phyloP scores from a whole-genome alignment of 1,140 invertebrate genomes.

The Drosophila kepulauana region DNA sequence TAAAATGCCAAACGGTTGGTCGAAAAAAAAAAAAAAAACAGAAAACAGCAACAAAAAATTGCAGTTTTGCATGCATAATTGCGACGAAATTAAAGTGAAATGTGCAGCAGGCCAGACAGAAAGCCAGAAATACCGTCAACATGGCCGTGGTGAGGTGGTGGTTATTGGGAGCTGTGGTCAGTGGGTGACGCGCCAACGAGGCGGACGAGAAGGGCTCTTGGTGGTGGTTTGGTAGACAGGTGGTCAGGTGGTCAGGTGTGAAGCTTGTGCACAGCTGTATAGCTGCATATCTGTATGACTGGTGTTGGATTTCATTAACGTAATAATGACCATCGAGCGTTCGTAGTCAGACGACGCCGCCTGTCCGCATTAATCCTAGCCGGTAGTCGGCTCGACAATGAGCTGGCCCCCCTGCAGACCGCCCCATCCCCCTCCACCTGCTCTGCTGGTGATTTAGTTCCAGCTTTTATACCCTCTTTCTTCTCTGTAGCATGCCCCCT shows the following conservation, averaged over 20 bases:
- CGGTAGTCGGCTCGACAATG: slow-evolving; percentile 31
- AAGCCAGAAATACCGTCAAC: background rate
- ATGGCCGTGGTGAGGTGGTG: slow-evolving; percentile 8
- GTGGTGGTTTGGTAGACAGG: slow-evolving; percentile 9
- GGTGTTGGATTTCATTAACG: slow-evolving; percentile 82
- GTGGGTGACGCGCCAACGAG: slow-evolving; percentile 66
- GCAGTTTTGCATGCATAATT: slow-evolving; percentile 82
- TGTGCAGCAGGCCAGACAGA: slow-evolving; percentile 43
- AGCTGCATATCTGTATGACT: slow-evolving; percentile 63
- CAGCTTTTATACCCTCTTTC: background rate
- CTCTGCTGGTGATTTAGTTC: slow-evolving; percentile 7
- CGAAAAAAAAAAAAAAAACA: slow-evolving; percentile 33
- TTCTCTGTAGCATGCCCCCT: slow-evolving; percentile 10
- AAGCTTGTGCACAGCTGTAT: slow-evolving; percentile 71
- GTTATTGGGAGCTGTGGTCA: slow-evolving; percentile 32
- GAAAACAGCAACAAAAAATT: slow-evolving; percentile 66
- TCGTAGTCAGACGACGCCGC: slow-evolving; percentile 26
- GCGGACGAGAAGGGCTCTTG: slow-evolving; percentile 26
- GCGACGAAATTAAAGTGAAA: slow-evolving; percentile 78
- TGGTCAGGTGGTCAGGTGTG: slow-evolving; percentile 73
- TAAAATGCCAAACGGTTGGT: slow-evolving; percentile 50
- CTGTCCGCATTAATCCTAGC: slow-evolving; percentile 71
- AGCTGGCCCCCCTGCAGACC: slow-evolving; percentile 26
- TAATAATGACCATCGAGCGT: slow-evolving; percentile 72
- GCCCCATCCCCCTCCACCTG: background rate